These are phyloP conservation scores for Myripristis murdjan DNA, from an alignment of 2,797 vertebrate species.

Conservation along the genomic window DNA sequence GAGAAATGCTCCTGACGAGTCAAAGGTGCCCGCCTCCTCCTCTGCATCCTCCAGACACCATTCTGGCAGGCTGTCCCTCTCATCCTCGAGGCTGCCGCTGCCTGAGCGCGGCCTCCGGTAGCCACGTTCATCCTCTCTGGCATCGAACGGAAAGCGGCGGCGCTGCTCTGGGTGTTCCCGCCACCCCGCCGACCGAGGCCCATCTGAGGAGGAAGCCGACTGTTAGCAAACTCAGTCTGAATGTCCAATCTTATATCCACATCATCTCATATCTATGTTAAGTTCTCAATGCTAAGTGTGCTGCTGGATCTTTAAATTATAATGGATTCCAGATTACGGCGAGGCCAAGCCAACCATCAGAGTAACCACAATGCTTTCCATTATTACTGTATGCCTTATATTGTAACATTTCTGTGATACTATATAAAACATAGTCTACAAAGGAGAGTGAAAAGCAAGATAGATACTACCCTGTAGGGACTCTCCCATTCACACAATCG, in stretches of 20 bases:
- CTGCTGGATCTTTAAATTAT: not conserved
- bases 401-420: too few relatives aligned
- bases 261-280: not conserved
- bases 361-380: not conserved
- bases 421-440: too few relatives aligned
- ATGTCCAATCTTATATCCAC: not conserved
- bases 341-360: not conserved
- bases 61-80: slow-evolving; percentile 96
- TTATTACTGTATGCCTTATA: too few relatives aligned
- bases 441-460: too few relatives aligned
- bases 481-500: not conserved
- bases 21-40: slow-evolving; percentile 98
- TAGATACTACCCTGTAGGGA: not conserved
- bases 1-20: slow-evolving; percentile 97
- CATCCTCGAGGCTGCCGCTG: slow-evolving; percentile 95
- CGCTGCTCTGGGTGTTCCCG: slow-evolving; percentile 95
- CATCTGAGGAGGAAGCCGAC: slow-evolving; percentile 81
- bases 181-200: slow-evolving; percentile 93
- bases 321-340: not conserved
- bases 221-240: not conserved
- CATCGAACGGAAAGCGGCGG: slow-evolving; percentile 94
- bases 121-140: slow-evolving; percentile 95
- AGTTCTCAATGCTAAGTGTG: too few relatives aligned
- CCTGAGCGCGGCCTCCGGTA: slow-evolving; percentile 93
- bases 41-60: slow-evolving; percentile 99